A percentile compares a stretch with the other conserved stretches of the same genome.
Conservation (phyloP, 2,888 invertebrate species). For the Lydus trimaculatus region DNA sequence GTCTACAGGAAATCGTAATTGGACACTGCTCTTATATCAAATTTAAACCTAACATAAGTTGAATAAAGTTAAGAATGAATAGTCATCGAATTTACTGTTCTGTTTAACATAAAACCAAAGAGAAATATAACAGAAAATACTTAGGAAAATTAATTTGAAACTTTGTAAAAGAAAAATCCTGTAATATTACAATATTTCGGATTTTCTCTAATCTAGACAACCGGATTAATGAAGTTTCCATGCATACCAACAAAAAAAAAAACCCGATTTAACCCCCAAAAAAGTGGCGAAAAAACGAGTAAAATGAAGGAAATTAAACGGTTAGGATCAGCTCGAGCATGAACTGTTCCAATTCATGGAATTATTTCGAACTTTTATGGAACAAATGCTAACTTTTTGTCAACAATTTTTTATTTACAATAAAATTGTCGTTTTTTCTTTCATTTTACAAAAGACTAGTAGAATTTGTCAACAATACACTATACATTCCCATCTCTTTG, state of each 20-base stretch:
- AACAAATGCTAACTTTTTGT: too few relatives aligned
- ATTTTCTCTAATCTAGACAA: slow-evolving; percentile 1
- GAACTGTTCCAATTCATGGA: not conserved
- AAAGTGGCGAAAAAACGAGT: not conserved
- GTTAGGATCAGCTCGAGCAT: not conserved
- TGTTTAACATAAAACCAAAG: too few relatives aligned
- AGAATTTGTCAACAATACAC: not conserved
- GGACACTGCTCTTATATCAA: not conserved
- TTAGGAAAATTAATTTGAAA: not conserved
- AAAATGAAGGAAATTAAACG: not conserved
- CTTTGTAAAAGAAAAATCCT: not conserved
- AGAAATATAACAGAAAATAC: too few relatives aligned
- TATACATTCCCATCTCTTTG: not conserved
- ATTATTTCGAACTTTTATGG: too few relatives aligned
- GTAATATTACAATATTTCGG: not conserved
- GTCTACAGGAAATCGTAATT: not conserved
- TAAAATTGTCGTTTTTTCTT: too few relatives aligned
- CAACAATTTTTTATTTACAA: too few relatives aligned
- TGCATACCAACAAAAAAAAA: not conserved
- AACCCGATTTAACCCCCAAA: not conserved
- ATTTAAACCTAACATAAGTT: not conserved
- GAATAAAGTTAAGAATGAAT: not conserved
- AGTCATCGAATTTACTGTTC: not conserved
- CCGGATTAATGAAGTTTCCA: not conserved
- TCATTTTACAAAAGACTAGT: not conserved